Evolutionary conservation across 2,113 vertebrate genomes (phyloP), one percentile per base, ranked within the genome.

Genomic region (Salvelinus namaycush): DNA sequence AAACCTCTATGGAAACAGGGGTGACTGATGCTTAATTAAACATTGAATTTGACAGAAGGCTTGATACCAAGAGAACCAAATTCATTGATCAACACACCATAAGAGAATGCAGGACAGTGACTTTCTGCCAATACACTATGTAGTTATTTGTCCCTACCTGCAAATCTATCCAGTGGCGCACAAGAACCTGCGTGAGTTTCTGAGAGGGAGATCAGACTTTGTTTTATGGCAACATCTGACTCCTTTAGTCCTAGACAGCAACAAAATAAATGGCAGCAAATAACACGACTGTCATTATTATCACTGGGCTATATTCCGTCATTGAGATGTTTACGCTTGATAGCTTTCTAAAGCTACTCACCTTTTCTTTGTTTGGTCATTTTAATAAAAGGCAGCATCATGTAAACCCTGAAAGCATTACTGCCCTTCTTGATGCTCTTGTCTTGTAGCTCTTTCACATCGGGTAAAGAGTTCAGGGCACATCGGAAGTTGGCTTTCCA

Each of bases 401-500:
- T 88, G 81, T 94, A 95, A 44, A 95, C 94, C 68, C 93, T 85
- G 84, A 83, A 93, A 4, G 94, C 94, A 0, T 94, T 90, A 81
- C 84, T 91, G 70, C 94, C 94, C 81, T 92, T 93, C 83, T 93
- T 95, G 62, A 84, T 92, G 87, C 93, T 94, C 82, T 88, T 90
- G 81, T 94, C 93, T 16, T 60, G 87, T 75, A 95, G 84, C 82
- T 95, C 94, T 78, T 87, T 88, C 68, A 95, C 88, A 20, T 94
- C 93, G 1, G 90, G 87, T 72, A 95, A 85, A 29, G 94, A 95
- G 72, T 94, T 94, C 67, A 95, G 86, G 5, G 94, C 94, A 29
- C 94, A 95, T 68, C 94, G 88, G 78, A 95, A 95, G 75, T 95
- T 95, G 1, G 94, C 93, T 78, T 95, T 95, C 94, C 94, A 95